These are phyloP conservation scores for Idaea straminata DNA, from an alignment of 2,888 invertebrate species.

Conservation along the genomic window DNA sequence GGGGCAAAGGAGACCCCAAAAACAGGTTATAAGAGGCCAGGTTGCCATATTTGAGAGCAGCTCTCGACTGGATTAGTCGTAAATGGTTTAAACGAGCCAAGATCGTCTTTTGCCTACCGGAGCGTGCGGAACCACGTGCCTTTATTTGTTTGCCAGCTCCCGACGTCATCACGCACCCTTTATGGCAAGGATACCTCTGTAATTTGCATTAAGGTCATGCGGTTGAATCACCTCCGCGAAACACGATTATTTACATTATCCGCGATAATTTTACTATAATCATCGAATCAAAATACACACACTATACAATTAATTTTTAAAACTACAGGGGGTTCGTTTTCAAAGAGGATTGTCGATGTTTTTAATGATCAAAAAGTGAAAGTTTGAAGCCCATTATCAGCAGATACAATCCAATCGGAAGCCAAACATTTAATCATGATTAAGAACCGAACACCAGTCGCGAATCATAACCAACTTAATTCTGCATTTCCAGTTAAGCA, in stretches of 20 bases:
- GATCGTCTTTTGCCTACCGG: constrained; percentile 64
- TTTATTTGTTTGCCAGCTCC: constrained; percentile 60
- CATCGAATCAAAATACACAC: constrained; percentile 16
- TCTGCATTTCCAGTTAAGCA: constrained; percentile 26
- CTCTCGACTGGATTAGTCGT: constrained; percentile 76
- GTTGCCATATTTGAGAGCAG: constrained; percentile 74
- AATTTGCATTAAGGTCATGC: constrained; percentile 58
- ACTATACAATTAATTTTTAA: constrained; percentile 22
- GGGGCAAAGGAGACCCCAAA: constrained; percentile 77
- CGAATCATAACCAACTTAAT: constrained; percentile 37
- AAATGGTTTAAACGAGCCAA: constrained; percentile 76
- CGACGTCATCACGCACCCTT: constrained; percentile 65
- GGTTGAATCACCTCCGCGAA: constrained; percentile 54
- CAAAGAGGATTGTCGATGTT: constrained; percentile 33
- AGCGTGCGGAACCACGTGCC: constrained; percentile 59
- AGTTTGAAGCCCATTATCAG: constrained; percentile 64
- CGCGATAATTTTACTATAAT: constrained; percentile 10
- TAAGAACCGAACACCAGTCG: constrained; percentile 44
- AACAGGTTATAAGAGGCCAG: constrained; percentile 77
- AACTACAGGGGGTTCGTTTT: constrained; percentile 42
- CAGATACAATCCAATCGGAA: constrained; percentile 56
- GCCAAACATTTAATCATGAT: constrained; percentile 62
- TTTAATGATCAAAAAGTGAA: constrained; percentile 72
- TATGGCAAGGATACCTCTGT: constrained; percentile 59
- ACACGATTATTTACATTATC: constrained; percentile 31